Evolutionary conservation across 1,140 invertebrate species (phyloP), one percentile per base, ranked within the genome.

Genomic region (Helicoverpa armigera): DNA sequence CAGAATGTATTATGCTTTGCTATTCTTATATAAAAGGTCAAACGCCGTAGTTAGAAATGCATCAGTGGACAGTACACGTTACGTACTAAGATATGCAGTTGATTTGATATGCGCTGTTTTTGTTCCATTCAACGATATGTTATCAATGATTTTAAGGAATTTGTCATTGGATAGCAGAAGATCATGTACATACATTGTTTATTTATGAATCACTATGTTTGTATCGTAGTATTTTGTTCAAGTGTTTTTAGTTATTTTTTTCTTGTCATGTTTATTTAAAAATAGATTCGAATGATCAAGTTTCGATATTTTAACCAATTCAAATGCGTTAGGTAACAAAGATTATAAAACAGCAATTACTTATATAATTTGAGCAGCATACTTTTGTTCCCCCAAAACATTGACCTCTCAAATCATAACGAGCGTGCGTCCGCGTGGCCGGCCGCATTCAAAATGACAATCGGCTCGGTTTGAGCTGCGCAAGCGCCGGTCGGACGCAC

Each of bases 381-480:
- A 60, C 53, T 74, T 74, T 54, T 48, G 31, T 74, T 74, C 53
- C 54, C 72, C 72, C 29, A 74, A 74, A 60, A 74, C 72, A 74
- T 74, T 74, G 72, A 74, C 72, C 72, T 74, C 54, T 60, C 72
- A 74, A 74, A 74, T 74, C 72, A 58, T 60, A 74, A 74, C 53
- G 51, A 61, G 65, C 88, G 88, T 89, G 85, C 85, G 83, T 79
- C 56, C 82, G 63, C 72, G n/a, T 9, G 81, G 74, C 72, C 85
- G 85, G 61, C 82, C 84, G 81, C 60, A 76, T 76, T 65, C 80
- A 70, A 86, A 91, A 85, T 94, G 88, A 87, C 85, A 87, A 82
- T 83, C 74, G 82, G 73, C 74, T 53, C 81, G 82, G 23, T 80
- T 29, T 78, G 63, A 78, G 63, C 60, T n/a, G 76, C 81, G 82